Conservation (phyloP, 2,888 invertebrate species). For the Drosophila bunnanda region DNA sequence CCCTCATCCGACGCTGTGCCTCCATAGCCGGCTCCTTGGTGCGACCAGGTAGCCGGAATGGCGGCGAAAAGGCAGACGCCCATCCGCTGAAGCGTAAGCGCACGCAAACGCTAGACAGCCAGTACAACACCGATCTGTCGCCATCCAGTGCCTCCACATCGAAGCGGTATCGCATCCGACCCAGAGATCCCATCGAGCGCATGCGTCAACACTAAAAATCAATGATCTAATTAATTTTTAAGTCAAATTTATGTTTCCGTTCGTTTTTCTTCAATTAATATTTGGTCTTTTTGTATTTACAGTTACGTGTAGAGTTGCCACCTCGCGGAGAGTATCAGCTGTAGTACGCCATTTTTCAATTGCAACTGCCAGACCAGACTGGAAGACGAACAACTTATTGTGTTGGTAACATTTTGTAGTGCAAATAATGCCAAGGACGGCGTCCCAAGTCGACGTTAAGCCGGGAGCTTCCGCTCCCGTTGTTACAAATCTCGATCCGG, state of each 20-base stretch:
- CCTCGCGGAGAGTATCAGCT: background rate
- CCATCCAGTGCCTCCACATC: conserved; percentile 63
- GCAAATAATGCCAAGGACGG: conserved; percentile 2
- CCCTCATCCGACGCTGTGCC: conserved; percentile 80
- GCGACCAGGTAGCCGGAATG: conserved; percentile 61
- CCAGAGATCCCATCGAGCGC: conserved; percentile 82
- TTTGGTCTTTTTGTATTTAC: conserved; percentile 10
- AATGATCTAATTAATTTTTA: conserved; percentile 1
- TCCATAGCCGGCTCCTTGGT: conserved; percentile 83
- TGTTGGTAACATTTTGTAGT: background rate
- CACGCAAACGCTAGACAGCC: conserved; percentile 75
- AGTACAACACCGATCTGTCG: conserved; percentile 49
- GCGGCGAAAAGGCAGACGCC: conserved; percentile 59
- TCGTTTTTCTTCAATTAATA: conserved; percentile 18
- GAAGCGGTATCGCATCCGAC: conserved; percentile 83
- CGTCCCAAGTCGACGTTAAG: background rate
- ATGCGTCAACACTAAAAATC: conserved; percentile 76
- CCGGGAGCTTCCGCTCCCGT: background rate
- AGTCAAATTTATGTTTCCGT: conserved; percentile 4
- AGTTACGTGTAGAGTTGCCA: conserved; percentile 15
- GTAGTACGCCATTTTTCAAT: background rate
- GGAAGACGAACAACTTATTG: background rate
- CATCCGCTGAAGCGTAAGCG: conserved; percentile 80
- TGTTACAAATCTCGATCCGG: background rate
- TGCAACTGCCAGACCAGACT: background rate